These are phyloP conservation scores for Geodia barretti DNA, from an alignment of 37 sponge, comb jelly and placozoan species.

Conservation along the genomic window DNA sequence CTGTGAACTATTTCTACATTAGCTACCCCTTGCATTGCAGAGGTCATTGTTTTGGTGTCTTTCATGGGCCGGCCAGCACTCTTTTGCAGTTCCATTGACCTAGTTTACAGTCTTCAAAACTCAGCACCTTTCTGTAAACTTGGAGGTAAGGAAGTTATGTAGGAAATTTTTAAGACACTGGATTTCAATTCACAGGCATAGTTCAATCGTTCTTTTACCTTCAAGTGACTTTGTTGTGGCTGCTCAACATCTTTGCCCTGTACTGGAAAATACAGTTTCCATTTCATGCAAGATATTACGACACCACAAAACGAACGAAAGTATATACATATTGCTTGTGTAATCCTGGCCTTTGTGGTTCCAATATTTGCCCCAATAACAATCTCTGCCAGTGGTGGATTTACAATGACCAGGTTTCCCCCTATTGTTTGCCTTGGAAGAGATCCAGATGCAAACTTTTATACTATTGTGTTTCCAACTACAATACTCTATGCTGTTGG, in stretches of 20 bases:
- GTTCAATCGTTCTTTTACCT: neutral
- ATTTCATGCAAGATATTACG: neutral
- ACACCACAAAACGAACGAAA: neutral
- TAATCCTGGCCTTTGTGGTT: neutral
- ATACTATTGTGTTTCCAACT: neutral
- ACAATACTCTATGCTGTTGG: neutral
- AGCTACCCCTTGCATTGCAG: neutral
- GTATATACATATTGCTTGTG: neutral
- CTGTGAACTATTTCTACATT: no score
- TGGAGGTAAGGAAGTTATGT: neutral
- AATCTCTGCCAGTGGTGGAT: neutral
- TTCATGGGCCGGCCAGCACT: neutral
- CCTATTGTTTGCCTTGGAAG: neutral
- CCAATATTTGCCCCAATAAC: neutral
- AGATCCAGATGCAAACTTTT: neutral
- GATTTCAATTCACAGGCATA: neutral
- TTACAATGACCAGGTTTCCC: neutral
- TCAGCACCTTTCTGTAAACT: neutral
- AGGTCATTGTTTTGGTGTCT: neutral
- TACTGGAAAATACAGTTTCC: slow-evolving; percentile 3
- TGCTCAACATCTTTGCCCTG: neutral
- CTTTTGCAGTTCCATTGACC: neutral
- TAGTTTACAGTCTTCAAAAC: neutral
- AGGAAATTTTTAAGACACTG: neutral
- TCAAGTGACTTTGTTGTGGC: neutral